Evolutionary conservation across 2,113 vertebrate genomes (phyloP).

Genomic region (Halcyon senegalensis): DNA sequence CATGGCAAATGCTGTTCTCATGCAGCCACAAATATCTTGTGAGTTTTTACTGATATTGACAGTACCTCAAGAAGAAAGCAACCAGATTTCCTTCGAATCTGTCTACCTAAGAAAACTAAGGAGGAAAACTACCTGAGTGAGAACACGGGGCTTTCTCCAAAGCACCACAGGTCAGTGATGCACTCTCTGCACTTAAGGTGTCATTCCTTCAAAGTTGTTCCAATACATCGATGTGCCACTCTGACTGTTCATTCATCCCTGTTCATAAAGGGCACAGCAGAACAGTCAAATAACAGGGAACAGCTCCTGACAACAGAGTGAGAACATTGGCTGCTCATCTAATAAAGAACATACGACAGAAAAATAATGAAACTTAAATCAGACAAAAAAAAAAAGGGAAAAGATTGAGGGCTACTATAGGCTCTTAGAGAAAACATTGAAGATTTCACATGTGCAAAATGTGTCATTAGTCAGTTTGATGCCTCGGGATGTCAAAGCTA

Average conservation of each 20-base stretch:
- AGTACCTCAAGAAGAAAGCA: not conserved
- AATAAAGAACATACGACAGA: not conserved
- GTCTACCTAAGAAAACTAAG: not conserved
- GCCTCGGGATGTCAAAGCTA: not conserved
- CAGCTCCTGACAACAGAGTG: not conserved
- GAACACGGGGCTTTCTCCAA: not conserved
- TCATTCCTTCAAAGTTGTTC: not conserved
- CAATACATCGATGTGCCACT: not conserved
- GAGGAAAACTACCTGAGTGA: accelerated
- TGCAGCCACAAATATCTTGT: not conserved
- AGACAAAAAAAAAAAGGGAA: not conserved
- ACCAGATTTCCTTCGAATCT: accelerated
- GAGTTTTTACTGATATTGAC: not conserved
- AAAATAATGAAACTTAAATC: not conserved
- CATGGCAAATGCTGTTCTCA: not conserved
- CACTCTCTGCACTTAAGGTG: not conserved
- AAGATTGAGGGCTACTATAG: accelerated
- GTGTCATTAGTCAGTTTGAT: not conserved
- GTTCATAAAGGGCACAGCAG: not conserved
- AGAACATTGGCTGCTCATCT: not conserved
- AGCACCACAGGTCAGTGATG: not conserved
- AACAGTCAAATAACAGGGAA: not conserved
- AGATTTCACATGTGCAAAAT: not conserved
- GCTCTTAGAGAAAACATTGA: not conserved
- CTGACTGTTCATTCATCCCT: not conserved